Evolutionary conservation across 1,140 invertebrate genomes (phyloP), one percentile per base, ranked within the genome.

Genomic region (Holotrichia oblita): DNA sequence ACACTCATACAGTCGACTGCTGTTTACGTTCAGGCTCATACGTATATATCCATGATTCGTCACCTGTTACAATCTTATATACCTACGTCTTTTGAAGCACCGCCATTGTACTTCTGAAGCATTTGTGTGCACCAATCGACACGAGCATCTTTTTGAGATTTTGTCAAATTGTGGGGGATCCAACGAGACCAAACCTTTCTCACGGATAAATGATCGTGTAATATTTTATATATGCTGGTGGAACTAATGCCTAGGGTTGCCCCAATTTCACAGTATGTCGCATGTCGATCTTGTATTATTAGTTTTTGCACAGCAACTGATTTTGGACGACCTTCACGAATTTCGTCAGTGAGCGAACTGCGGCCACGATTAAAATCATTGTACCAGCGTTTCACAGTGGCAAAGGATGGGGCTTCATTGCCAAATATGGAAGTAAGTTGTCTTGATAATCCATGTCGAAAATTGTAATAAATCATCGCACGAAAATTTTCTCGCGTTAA

Each of bases 151-250:
- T 84, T 84, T 82, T 83, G 82, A 81, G 34, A 77, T 17, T 59
- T 78, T 81, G 79, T 81, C 78, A 84, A 81, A 80, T 84, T 82
- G 76, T 84, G 81, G 22, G 76, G 77, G 12, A 84, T 84, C 80
- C 79, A 84, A 82, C 78, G 78, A 24, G 80, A 82, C 80, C 82
- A 83, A 82, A 83, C 78, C 61, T 82, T 83, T 83, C 80, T 79
- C 40, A 79, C 78, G 34, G 17, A 72, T 40, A 81, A 81, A 83
- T 82, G 74, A 79, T 82, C 81, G 79, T 83, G 81, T 61, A 83
- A 84, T 73, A 85, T 83, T 42, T 27, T 41, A 78, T 83, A 84
- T 81, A 81, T 83, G 81, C 77, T 77, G 78, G 83, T 84, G 78
- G 69, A 73, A 81, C 72, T 79, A 84, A 48, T 48, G n/a, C 27